phyloP scores from a whole-genome alignment of 2,113 vertebrate species.

The Mobula hypostoma region DNA sequence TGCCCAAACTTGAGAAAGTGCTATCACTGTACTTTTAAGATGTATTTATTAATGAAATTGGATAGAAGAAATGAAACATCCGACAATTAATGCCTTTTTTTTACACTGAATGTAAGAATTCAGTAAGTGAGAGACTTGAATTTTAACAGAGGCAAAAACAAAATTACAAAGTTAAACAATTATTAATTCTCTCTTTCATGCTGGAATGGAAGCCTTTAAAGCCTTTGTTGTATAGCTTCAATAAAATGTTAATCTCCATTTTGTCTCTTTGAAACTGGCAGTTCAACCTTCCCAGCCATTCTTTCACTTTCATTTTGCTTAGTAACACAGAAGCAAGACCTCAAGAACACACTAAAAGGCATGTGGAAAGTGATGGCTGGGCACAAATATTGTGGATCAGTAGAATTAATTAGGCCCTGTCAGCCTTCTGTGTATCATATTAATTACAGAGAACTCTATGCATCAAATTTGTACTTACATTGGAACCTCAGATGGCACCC shows the following conservation, averaged over 20 bases:
- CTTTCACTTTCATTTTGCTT: constrained; percentile 49
- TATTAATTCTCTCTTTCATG: neutral
- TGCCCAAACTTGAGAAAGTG: neutral
- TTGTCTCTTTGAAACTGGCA: neutral
- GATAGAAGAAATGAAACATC: neutral
- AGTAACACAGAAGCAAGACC: constrained; percentile 40
- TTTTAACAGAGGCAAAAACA: neutral
- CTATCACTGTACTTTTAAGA: neutral
- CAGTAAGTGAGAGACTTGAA: neutral
- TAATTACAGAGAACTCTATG: neutral
- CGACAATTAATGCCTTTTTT: neutral
- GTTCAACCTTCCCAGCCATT: neutral
- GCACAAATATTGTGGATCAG: neutral
- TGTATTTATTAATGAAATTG: neutral
- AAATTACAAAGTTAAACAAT: neutral
- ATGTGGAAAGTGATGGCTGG: neutral
- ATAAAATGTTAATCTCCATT: neutral
- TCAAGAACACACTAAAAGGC: neutral
- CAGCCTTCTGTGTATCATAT: neutral
- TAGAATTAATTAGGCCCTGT: neutral
- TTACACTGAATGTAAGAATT: neutral
- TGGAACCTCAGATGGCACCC: neutral
- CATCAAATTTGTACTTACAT: neutral
- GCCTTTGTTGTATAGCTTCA: neutral
- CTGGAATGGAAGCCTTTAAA: neutral